Base-by-base conservation (phyloP, 2,113 vertebrate genomes). In the Agelaius tricolor region DNA sequence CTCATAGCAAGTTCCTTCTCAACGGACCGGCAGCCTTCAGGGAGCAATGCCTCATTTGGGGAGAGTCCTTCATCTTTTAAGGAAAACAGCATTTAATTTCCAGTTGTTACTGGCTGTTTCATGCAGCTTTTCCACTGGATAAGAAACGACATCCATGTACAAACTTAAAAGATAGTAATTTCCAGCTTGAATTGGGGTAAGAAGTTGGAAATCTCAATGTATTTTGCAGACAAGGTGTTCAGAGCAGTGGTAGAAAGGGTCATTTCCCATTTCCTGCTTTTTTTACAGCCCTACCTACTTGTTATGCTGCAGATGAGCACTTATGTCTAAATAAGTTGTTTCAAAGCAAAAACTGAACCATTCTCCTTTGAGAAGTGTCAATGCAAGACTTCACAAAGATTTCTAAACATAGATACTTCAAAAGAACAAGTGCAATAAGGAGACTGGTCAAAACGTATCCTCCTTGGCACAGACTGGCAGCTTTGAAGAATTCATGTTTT, bases 371-470 rank as follows among this genome's bases (percentile, higher is more conserved):
- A 95, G 47, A 95, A 95, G 87, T 74, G 75, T 87, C 95, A 94
- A 9, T 71, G 90, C 3, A 1, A 92, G 73, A 84, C 86, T 93
- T 97, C 94, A 96, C 93, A 97, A 95, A 95, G 94, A 96, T 89
- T 93, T 93, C 96, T 93, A 96, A 96, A 95, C 79, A 94, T 84
- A 97, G 93, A 52, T 44, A 65, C 91, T 92, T 97, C 93, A 96
- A 94, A 94, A 91, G 93, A 94, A 75, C 61, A 78, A 94, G 73
- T 72, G 93, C 65, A 93, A 37, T 44, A 47, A 59, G 89, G 44
- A 96, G 83, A 90, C 76, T 59, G 91, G 96, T 96, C 96, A 93
- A 93, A 93, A 94, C 4, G 1, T 37, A 83, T 66, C 44, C 63
- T 93, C 77, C 44, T 24, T 74, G n/a, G 49, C 1, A 0, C 66